Base-by-base conservation (phyloP, 2,797 vertebrate species). In the Aulostomus chinensis region DNA sequence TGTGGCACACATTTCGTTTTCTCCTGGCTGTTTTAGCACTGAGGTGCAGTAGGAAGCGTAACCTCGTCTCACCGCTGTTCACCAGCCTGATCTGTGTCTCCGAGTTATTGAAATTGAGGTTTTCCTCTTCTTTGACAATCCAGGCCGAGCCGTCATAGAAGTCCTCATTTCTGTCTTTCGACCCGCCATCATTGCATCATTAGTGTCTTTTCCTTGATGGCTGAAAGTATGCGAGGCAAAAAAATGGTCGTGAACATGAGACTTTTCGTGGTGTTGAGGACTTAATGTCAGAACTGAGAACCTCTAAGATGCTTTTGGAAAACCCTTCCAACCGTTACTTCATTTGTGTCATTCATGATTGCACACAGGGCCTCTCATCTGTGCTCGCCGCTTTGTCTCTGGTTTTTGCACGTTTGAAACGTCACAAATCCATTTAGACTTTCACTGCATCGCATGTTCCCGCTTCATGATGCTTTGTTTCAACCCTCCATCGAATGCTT, bases 241-340 rank as follows among this genome's bases (percentile, higher is more conserved):
- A 20, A 21, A 9, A 9, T 33, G 8, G 18, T 30, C 9, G 3
- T 39, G n/a, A 6, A 34, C 37, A 61, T 32, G 7, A 5, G 34
- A 37, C 22, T 56, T 68, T 47, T 58, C 24, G 22, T 52, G 46
- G 25, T 12, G 10, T 39, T 4, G 12, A 5, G 26, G 22, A 10
- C 8, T 21, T 3, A 21, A 21, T 21, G 20, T 21, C 3, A 21
- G 6, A 21, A 3, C 3, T 3, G 3, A 21, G 20, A 21, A 21
- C 3, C 3, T 11, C 2, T 28, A 33, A 56, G 58, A 65, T 64
- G 60, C 59, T 57, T 65, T 62, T 66, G 46, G 41, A 45, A 2
- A 34, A 40, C 2, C 10, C 9, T 34, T 15, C 20, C 9, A 1
- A 32, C 42, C 40, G 22, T 10, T 58, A 38, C 58, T 69, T 55